A percentile compares a stretch with the other conserved stretches of the same genome.
phyloP scores from a whole-genome alignment of 1,140 invertebrate genomes.

The Drosophila mayri region DNA sequence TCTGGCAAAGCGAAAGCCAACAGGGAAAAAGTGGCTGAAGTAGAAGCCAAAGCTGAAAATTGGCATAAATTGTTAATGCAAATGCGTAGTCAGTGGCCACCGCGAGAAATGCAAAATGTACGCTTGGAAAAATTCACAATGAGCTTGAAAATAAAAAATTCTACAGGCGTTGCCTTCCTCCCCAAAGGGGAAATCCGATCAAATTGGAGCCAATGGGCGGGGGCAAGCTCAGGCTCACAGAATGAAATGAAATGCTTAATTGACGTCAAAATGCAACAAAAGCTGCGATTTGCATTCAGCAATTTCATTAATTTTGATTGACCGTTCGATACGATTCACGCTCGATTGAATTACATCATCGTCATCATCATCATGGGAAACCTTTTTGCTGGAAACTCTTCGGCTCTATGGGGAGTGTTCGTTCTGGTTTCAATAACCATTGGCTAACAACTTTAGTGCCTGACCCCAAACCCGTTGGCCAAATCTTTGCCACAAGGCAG shows the following conservation, averaged over 20 bases:
- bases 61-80: conserved; percentile 68
- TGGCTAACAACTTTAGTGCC: conserved; percentile 10
- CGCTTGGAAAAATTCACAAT: conserved; percentile 18
- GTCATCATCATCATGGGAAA: neutral
- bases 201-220: neutral
- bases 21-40: conserved; percentile 21
- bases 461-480: conserved; percentile 17
- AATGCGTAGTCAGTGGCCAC: conserved; percentile 33
- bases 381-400: conserved; percentile 15
- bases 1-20: conserved; percentile 20
- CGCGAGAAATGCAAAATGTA: conserved; percentile 33
- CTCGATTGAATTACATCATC: conserved; percentile 38
- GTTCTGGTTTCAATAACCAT: conserved; percentile 32
- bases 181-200: conserved; percentile 16
- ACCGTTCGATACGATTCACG: conserved; percentile 34
- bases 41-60: conserved; percentile 20
- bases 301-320: conserved; percentile 60
- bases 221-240: neutral
- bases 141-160: conserved; percentile 38
- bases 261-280: conserved; percentile 57
- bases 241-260: conserved; percentile 51
- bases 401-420: conserved; percentile 22
- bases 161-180: conserved; percentile 19
- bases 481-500: conserved; percentile 19
- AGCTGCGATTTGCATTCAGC: conserved; percentile 53